Evolutionary conservation across 2,888 invertebrate genomes (phyloP).

Genomic region (Adelphocoris suturalis): DNA sequence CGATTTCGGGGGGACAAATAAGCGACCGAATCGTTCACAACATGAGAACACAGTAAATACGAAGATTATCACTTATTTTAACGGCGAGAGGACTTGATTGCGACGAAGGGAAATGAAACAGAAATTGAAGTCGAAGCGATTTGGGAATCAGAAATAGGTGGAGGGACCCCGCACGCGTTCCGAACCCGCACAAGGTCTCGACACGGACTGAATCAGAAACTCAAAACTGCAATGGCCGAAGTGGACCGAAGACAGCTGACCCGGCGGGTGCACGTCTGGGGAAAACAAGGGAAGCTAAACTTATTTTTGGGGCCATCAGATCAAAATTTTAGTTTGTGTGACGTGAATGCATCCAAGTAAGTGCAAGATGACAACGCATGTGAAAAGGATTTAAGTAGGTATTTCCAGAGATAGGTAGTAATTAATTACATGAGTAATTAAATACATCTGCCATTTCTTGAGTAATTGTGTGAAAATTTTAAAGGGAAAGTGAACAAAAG

Average conservation of each 20-base stretch:
- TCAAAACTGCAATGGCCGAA: conserved; percentile 48
- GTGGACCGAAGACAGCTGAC: conserved; percentile 33
- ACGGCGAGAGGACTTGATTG: neutral
- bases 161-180: conserved; percentile 31
- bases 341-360: neutral
- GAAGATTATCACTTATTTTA: neutral
- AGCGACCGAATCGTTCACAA: neutral
- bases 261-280: neutral
- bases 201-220: conserved; percentile 13
- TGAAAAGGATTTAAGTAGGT: no score
- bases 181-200: conserved; percentile 46
- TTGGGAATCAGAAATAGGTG: neutral
- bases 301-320: neutral
- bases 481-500: no score
- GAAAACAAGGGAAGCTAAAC: neutral
- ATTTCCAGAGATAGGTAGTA: no score
- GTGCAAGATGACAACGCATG: no score
- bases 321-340: neutral
- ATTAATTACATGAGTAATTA: no score
- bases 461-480: no score
- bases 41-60: neutral
- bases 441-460: no score
- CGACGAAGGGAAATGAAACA: neutral
- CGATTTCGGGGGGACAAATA: neutral
- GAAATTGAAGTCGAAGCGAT: neutral